phyloP scores from a whole-genome alignment of 2,797 vertebrate genomes.

The Gorsachius magnificus region DNA sequence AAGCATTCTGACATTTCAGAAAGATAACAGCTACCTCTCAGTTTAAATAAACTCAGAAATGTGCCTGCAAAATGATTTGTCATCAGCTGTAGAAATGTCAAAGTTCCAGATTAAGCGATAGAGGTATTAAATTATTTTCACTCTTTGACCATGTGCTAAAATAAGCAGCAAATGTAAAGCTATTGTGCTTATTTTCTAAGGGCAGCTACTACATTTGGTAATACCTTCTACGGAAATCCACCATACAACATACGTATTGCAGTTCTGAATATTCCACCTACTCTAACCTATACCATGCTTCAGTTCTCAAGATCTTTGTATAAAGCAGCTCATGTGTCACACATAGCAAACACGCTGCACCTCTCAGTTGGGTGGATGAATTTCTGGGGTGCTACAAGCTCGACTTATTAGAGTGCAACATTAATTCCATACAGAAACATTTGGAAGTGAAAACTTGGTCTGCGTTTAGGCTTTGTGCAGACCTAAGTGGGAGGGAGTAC shows the following conservation, averaged over 20 bases:
- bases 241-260: not conserved
- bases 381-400: not conserved
- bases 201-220: not conserved
- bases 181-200: conserved; percentile 7
- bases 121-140: not conserved
- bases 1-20: conserved; percentile 32
- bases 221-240: not conserved
- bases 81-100: conserved; percentile 28
- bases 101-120: not conserved
- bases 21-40: conserved; percentile 35
- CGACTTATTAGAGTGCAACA: not conserved
- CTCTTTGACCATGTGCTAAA: not conserved
- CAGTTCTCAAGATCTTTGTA: not conserved
- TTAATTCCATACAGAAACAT: not conserved
- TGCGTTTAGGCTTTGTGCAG: not conserved
- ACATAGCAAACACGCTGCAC: not conserved
- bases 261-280: not conserved
- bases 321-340: not conserved
- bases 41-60: conserved; percentile 31
- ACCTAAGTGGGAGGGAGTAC: not conserved
- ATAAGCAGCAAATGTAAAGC: not conserved
- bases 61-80: conserved; percentile 22
- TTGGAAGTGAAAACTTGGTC: not conserved
- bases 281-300: not conserved
- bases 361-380: not conserved